A percentile compares a stretch with the other conserved stretches of the same genome.
phyloP scores from a whole-genome alignment of 2,888 invertebrate genomes.

The Rhopalosiphum nymphaeae region DNA sequence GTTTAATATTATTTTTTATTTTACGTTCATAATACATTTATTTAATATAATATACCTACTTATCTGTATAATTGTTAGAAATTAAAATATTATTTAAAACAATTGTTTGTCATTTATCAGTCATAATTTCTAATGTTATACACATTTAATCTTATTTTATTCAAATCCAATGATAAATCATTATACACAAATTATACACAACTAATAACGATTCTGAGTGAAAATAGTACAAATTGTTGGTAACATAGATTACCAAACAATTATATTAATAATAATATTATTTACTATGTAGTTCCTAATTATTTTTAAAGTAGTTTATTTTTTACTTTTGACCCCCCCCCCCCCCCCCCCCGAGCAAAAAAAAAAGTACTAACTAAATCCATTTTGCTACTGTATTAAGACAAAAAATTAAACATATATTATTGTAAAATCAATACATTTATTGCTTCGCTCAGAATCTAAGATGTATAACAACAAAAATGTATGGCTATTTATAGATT shows the following conservation, averaged over 20 bases:
- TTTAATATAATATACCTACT: background rate
- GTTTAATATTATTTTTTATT: background rate
- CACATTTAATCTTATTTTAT: background rate
- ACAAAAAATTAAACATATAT: background rate
- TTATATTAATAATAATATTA: no score
- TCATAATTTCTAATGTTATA: background rate
- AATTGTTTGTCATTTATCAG: background rate
- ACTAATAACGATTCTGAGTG: no score
- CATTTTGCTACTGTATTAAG: background rate
- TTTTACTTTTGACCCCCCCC: background rate
- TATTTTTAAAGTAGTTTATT: background rate
- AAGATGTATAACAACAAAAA: background rate
- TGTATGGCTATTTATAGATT: background rate
- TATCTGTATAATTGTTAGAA: conserved; percentile 21
- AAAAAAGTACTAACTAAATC: background rate
- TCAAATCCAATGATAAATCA: background rate
- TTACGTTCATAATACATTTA: background rate
- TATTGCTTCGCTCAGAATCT: background rate
- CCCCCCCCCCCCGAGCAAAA: no score
- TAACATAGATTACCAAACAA: no score
- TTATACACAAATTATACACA: no score
- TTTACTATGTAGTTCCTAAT: background rate
- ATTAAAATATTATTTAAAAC: background rate
- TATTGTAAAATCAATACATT: no score
- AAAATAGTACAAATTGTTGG: no score